phyloP scores from a whole-genome alignment of 2,113 vertebrate species.

The Gallinago media region DNA sequence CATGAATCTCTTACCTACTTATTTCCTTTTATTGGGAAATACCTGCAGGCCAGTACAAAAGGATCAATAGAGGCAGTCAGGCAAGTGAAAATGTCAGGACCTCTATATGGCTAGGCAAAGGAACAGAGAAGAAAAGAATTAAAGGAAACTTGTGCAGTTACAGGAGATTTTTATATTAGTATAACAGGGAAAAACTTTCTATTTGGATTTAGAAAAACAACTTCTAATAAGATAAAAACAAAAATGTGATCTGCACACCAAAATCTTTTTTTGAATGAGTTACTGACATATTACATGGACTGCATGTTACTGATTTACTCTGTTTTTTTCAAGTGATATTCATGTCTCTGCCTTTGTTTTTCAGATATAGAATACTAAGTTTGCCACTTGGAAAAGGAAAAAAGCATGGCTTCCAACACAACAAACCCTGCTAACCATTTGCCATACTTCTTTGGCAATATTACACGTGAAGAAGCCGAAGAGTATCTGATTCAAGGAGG shows the following conservation, averaged over 20 bases:
- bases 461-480: constrained; percentile 94
- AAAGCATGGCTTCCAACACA: constrained; percentile 55
- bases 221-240: background rate
- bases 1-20: background rate
- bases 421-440: constrained; percentile 81
- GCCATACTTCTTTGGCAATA: constrained; percentile 93
- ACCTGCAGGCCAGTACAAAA: background rate
- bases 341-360: background rate
- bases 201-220: background rate
- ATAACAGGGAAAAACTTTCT: background rate
- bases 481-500: constrained; percentile 86
- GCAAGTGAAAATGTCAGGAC: background rate
- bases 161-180: background rate
- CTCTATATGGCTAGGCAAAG: background rate
- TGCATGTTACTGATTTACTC: background rate
- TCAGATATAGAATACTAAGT: background rate
- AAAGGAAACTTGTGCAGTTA: background rate
- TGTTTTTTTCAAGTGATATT: background rate
- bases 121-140: background rate
- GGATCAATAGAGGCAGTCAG: background rate
- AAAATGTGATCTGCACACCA: background rate
- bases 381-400: background rate
- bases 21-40: background rate
- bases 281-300: background rate
- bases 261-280: background rate